Percentiles rank a stretch among this genome's conserved stretches.
Conservation (phyloP, 1,140 invertebrate genomes). For the Megalopta genalis region DNA sequence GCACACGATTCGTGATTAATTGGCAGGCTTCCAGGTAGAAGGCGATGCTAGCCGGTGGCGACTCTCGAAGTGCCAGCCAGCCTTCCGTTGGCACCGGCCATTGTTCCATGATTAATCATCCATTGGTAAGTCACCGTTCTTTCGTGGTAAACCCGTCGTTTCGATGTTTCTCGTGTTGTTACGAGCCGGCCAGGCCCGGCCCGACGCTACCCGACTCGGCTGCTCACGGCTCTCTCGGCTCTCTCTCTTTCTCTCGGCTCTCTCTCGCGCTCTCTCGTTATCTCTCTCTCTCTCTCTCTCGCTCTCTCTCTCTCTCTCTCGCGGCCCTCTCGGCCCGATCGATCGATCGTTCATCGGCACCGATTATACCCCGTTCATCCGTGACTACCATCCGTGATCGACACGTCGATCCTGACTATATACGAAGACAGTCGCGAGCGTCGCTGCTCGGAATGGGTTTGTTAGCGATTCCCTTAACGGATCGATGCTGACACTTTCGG, state of each 20-base stretch:
- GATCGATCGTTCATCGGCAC: constrained; percentile 48
- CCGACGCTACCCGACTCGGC: too few relatives aligned
- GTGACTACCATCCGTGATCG: constrained; percentile 28
- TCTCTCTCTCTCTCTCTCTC: too few relatives aligned
- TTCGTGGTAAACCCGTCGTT: constrained; percentile 54
- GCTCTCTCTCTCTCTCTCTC: too few relatives aligned
- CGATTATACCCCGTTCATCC: constrained; percentile 46
- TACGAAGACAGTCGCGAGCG: not conserved
- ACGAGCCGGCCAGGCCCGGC: constrained; percentile 14
- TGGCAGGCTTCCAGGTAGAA: constrained; percentile 72
- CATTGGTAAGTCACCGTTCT: constrained; percentile 65
- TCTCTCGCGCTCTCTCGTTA: too few relatives aligned
- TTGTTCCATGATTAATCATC: constrained; percentile 76
- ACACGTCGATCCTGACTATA: too few relatives aligned
- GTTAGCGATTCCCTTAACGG: constrained; percentile 33
- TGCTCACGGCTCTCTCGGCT: too few relatives aligned
- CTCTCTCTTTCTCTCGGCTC: too few relatives aligned
- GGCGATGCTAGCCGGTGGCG: constrained; percentile 57
- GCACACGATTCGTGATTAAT: constrained; percentile 71
- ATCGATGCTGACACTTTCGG: constrained; percentile 8
- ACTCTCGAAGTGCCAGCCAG: constrained; percentile 54
- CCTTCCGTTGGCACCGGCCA: constrained; percentile 55
- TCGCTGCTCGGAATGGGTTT: not conserved
- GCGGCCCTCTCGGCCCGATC: not conserved
- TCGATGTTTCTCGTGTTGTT: constrained; percentile 52